phyloP scores from a whole-genome alignment of 2,797 vertebrate species.

The Triplophysa yarkandensis region DNA sequence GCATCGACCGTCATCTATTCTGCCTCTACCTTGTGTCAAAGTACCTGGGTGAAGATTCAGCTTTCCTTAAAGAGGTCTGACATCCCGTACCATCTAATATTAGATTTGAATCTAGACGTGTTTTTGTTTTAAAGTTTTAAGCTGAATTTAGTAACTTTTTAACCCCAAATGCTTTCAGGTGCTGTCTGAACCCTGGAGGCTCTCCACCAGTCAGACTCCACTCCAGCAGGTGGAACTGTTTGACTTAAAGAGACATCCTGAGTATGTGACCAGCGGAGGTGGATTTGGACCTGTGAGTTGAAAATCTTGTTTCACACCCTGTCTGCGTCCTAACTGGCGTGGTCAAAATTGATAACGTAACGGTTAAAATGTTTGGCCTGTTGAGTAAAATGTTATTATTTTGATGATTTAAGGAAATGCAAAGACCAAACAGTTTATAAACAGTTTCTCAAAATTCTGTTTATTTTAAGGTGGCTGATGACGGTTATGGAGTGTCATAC shows the following conservation, averaged over 20 bases:
- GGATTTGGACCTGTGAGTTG: slow-evolving; percentile 90
- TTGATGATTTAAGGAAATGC: neutral
- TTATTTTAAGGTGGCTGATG: slow-evolving; percentile 87
- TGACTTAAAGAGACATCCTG: slow-evolving; percentile 83
- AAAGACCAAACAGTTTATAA: neutral
- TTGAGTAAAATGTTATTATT: neutral
- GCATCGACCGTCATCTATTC: slow-evolving; percentile 97
- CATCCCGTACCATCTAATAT: neutral
- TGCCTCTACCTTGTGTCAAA: slow-evolving; percentile 97
- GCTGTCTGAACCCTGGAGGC: slow-evolving; percentile 91
- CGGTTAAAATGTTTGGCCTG: neutral
- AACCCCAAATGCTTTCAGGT: slow-evolving; percentile 73
- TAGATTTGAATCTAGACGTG: neutral
- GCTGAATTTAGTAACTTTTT: too few relatives aligned
- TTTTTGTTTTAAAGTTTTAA: too few relatives aligned
- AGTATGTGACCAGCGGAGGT: slow-evolving; percentile 87
- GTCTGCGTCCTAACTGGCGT: too few relatives aligned
- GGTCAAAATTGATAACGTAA: neutral
- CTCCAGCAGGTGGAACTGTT: slow-evolving; percentile 87
- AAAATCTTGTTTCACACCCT: neutral
- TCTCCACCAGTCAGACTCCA: slow-evolving; percentile 97
- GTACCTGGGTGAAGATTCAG: slow-evolving; percentile 91
- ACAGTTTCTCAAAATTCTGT: too few relatives aligned
- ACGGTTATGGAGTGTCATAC: slow-evolving; percentile 96
- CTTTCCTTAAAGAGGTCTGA: slow-evolving; percentile 92